Evolutionary conservation across 2,888 invertebrate genomes (phyloP), one percentile per base, ranked within the genome.

Genomic region (Hypomecis atomaria): DNA sequence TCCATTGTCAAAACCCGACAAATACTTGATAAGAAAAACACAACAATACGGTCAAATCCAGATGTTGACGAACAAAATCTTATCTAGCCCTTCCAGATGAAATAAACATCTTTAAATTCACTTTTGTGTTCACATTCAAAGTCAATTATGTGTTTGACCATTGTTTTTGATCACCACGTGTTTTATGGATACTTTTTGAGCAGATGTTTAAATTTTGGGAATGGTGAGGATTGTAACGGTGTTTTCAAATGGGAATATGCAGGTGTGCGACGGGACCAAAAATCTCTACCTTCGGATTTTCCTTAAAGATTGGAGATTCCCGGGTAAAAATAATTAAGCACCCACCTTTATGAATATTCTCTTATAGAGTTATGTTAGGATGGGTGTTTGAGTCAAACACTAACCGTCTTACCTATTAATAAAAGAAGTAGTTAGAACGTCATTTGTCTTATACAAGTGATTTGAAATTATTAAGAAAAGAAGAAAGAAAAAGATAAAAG

Each of bases 151-250:
- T 49, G 8, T 44, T 23, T 23, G 6, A 4, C 23, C 7, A 42
- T 52, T 59, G 53, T 60, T 53, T 34, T 34, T 7, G 37, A 54
- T 54, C 49, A 23, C 36, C 54, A 54, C 60, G 48, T 48, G 42
- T 60, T 54, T 60, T 60, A 47, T n/a, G 45, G 45, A 40, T 9
- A 23, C 40, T 60, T 38, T 53, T 53, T 47, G 47, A 49, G 61
- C 55, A 61, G 61, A 48, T 61, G 55, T 55, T 55, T 49, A 23
- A 7, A n/a, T 13, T 43, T 54, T 44, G 43, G 34, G 42, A 54
- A 11, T 11, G 9, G 11, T 37, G 4, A 40, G 40, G 54, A 48
- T 49, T n/a, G 49, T 55, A 61, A 48, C 61, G 61, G 61, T 43
- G 11, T 61, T 59, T 36, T 9, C 45, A 59, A 45, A 8, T 44